Evolutionary conservation across 2,797 vertebrate species (phyloP), one percentile per base, ranked within the genome.

Genomic region (Sparus aurata): DNA sequence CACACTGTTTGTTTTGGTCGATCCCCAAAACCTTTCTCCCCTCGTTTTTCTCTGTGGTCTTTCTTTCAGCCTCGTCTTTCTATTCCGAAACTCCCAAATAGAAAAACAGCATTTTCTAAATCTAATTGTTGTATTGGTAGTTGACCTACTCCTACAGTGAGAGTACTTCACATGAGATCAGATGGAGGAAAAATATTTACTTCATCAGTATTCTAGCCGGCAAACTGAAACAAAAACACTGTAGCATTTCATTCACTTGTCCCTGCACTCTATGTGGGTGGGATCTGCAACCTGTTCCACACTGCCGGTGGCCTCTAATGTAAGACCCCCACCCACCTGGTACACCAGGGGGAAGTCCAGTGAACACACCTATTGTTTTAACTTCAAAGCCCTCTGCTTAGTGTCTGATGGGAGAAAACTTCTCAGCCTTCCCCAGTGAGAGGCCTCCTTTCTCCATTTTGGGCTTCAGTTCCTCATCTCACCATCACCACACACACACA

Each of bases 1-100:
- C 83, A 79, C 79, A 54, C 66, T 88, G 83, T 92, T 92, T 91
- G 87, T 88, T 82, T 93, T 92, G 90, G 88, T 91, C 72, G 27
- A 4, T 63, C 86, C 82, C 90, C 91, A 92, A 9, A 90, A 85
- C 82, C 85, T 77, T 80, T 80, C 73, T 68, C 76, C 80, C 73
- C 65, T 66, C 80, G 72, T 70, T 60, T 75, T 77, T 73, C 75
- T 77, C 67, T 82, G 81, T n/a, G 66, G 55, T 80, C 62, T 65
- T 43, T 79, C 77, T 73, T 18, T 70, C 55, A 54, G n/a, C 27
- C 53, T 64, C 67, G 47, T 61, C 60, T 41, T 65, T 84, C 76
- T 61, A 62, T 62, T 74, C 50, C 25, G 2, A 70, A 79, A 74
- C 38, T 68, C 70, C 66, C 53, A 76, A 79, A 76, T 54, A 84